Conservation (phyloP, 1,140 invertebrate species). For the Oncopeltus fasciatus region DNA sequence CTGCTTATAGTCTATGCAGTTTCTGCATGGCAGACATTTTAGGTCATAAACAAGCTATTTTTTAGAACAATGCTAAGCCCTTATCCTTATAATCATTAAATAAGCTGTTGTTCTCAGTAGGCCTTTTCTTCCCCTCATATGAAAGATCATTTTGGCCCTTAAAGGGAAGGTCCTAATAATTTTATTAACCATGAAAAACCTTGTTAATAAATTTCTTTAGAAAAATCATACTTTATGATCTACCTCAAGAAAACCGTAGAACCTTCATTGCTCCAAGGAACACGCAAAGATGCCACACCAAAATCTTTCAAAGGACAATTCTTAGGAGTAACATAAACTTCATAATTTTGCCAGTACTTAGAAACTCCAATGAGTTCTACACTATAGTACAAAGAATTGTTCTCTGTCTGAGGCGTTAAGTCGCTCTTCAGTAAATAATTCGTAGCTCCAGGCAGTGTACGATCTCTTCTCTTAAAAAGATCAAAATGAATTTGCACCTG, state of each 20-base stretch:
- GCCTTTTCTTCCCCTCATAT: no score
- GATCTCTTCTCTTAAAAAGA: slow-evolving; percentile 39
- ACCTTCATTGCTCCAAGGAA: slow-evolving; percentile 23
- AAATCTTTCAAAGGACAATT: slow-evolving; percentile 16
- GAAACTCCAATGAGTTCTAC: slow-evolving; percentile 39
- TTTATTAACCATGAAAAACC: no score
- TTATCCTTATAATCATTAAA: no score
- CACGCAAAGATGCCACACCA: slow-evolving; percentile 15
- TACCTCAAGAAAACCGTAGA: slow-evolving; percentile 14
- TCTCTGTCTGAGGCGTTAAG: slow-evolving; percentile 36
- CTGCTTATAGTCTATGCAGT: no score
- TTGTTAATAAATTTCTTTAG: no score
- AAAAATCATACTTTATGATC: no score
- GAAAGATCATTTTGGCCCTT: no score
- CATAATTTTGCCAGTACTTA: slow-evolving; percentile 41
- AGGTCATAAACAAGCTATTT: no score
- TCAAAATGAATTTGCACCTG: slow-evolving; percentile 49
- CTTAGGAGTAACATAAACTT: slow-evolving; percentile 38
- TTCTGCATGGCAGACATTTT: no score
- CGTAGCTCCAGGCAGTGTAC: slow-evolving; percentile 36
- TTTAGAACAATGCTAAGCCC: no score
- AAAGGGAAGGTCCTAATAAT: no score
- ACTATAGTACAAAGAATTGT: slow-evolving; percentile 41
- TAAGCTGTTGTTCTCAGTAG: no score
- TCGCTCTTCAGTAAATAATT: slow-evolving; percentile 28